phyloP scores from a whole-genome alignment of 1,140 invertebrate genomes.

The Polypedilum vanderplanki region DNA sequence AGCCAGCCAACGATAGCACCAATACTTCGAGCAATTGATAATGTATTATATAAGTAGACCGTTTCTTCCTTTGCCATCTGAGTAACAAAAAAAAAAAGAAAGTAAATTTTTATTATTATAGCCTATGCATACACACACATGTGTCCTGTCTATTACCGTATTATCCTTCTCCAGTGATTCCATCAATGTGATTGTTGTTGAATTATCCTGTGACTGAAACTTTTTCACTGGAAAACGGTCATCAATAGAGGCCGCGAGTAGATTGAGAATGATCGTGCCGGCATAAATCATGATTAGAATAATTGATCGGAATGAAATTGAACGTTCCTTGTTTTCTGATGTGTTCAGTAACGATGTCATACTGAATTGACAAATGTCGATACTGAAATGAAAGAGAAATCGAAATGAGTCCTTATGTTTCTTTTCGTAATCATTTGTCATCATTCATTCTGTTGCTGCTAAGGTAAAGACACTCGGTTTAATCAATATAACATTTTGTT shows the following conservation, averaged over 20 bases:
- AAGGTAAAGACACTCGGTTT: background rate
- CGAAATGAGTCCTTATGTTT: background rate
- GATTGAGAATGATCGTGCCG: constrained; percentile 44
- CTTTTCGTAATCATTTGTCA: background rate
- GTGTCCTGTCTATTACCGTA: background rate
- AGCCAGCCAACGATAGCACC: constrained; percentile 43
- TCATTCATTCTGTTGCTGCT: background rate
- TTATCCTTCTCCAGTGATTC: background rate
- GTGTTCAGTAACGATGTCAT: constrained; percentile 37
- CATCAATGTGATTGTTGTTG: constrained; percentile 16
- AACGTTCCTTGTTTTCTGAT: constrained; percentile 33
- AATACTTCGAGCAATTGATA: constrained; percentile 42
- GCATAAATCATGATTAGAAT: constrained; percentile 44
- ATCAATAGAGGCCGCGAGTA: constrained; percentile 43
- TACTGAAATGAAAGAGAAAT: constrained; percentile 34
- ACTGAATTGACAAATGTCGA: constrained; percentile 43
- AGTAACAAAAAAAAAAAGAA: background rate
- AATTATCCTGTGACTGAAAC: constrained; percentile 17
- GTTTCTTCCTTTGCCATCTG: constrained; percentile 34
- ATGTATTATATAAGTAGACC: constrained; percentile 42
- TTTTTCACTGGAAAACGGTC: constrained; percentile 39
- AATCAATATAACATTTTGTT: no score
- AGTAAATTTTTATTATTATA: background rate
- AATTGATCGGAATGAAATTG: constrained; percentile 43
- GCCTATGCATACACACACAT: background rate